Evolutionary conservation across 2,797 vertebrate species (phyloP), one percentile per base, ranked within the genome.

Genomic region (Pogoniulus pusillus): DNA sequence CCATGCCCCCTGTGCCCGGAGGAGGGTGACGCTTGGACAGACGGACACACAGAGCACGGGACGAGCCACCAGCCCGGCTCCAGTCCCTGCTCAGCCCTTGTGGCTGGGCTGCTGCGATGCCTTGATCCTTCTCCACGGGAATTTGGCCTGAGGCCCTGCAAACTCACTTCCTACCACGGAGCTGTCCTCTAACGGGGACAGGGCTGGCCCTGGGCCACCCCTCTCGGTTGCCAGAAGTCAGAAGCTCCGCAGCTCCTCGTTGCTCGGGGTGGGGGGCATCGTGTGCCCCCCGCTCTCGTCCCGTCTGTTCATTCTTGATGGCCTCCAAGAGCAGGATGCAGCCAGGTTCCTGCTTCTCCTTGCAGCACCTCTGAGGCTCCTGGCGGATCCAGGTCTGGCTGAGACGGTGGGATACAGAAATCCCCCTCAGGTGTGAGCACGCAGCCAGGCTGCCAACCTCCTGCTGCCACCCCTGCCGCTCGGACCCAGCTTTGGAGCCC

Each of bases 181-280:
- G 27, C 69, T 2, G 0, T 80, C 73, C 70, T 83, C 35, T 82
- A 9, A 77, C 10, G n/a, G 89, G 88, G 69, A 34, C 2, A 0
- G 72, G 59, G 66, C 76, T 89, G 95, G 86, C 89, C 65, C 12
- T 3, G 63, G 65, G 89, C 86, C 92, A 62, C 82, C 41, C 7
- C 4, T 54, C 64, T 91, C 1, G 0, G 30, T 26, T 74, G 72
- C 84, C 79, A 53, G 57, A 34, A 0, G 2, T 34, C 88, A 87
- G 76, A 64, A 66, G 74, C 74, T 85, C 83, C 4, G 6, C 37
- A 29, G 68, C 73, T 83, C 39, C 83, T 70, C 2, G 0, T 49
- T 5, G 30, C 63, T 89, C 9, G 0, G 0, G 1, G 54, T 8
- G 1, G 0, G 1, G 70, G 26, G 62, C 34, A 27, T 6, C 0